Evolutionary conservation across 2,797 vertebrate genomes (phyloP), one percentile per base, ranked within the genome.

Genomic region (Helostoma temminkii): DNA sequence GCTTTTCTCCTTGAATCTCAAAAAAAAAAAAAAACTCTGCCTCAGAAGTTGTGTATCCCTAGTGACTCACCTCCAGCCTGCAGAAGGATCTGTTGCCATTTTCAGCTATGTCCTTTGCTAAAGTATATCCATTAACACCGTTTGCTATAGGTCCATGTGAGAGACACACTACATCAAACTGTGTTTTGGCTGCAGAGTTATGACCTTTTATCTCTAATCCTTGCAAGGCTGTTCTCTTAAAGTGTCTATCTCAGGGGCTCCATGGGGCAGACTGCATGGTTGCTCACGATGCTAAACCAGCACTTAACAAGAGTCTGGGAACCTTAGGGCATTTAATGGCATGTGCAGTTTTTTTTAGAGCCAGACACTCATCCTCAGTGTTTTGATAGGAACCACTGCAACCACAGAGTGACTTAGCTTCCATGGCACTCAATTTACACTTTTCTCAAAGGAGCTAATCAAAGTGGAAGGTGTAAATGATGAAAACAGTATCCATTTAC

Each of bases 141-240:
- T 83, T 81, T 80, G 57, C 74, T 60, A 39, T 24, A 53, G 76
- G 74, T 81, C 15, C 47, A 63, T 57, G 46, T 67, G 39, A 68
- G 65, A 73, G 76, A 72, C 28, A 53, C 56, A 66, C 60, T 78
- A 28, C 70, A 71, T 86, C 78, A 84, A 60, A 80, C 66, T 56
- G 75, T 89, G 74, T 87, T 85, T 80, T 80, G 64, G 78, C 72
- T 80, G 59, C 71, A 67, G 71, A 69, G 59, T 74, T 69, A 45
- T 80, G 78, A 49, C 82, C 86, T 84, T 90, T 89, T 86, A 87
- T 85, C 83, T 76, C 26, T 81, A 84, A 80, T 86, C 83, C 84
- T 71, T 60, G 64, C 66, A 66, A 65, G 52, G 58, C 64, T 60
- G 68, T 72, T 63, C 78, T 72, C 78, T 88, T 86, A 74, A 88